Evolutionary conservation across 2,113 vertebrate species (phyloP), one percentile per base, ranked within the genome.

Genomic region (Serilophus lunatus): DNA sequence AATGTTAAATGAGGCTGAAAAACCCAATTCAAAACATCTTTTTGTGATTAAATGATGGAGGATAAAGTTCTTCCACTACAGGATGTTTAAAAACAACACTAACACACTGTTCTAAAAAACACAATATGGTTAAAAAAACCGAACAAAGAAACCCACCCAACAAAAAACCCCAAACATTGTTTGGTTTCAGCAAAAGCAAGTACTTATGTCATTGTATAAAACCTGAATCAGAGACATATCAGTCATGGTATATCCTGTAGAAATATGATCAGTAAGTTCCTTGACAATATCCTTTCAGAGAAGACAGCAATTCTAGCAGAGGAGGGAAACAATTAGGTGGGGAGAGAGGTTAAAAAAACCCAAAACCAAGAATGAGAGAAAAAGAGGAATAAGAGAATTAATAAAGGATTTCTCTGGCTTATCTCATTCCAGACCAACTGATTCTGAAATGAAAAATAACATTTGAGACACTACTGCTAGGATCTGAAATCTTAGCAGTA

Each of bases 101-200:
- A 84, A 76, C 12, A 35, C 18, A 40, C 14, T 38, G 20, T 51
- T 50, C 28, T 72, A 53, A 94, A 91, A 75, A 3, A 0, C 24
- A 53, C 0, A 1, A 4, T 10, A 5, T 13, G 14, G 9, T 36
- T 56, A 36, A 13, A n/a, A 60, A 38, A 36, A 40, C n/a, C n/a
- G n/a, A n/a, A n/a, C n/a, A n/a, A n/a, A n/a, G n/a, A 35, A 22
- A 9, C 45, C 69, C 66, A 28, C 31, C 35, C 19, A n/a, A n/a
- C 18, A 61, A n/a, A 20, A n/a, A 9, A 18, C 6, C 18, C 47
- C 10, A 36, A 28, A 26, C 10, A 13, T 25, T 74, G 47, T 16
- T 61, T 42, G 24, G 9, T 76, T 85, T 71, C 60, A 75, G 47
- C 22, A 86, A 35, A 59, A 79, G 56, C 22, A 85, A 85, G 12